Evolutionary conservation across 2,888 invertebrate species (phyloP).

Genomic region (Antitype chi): DNA sequence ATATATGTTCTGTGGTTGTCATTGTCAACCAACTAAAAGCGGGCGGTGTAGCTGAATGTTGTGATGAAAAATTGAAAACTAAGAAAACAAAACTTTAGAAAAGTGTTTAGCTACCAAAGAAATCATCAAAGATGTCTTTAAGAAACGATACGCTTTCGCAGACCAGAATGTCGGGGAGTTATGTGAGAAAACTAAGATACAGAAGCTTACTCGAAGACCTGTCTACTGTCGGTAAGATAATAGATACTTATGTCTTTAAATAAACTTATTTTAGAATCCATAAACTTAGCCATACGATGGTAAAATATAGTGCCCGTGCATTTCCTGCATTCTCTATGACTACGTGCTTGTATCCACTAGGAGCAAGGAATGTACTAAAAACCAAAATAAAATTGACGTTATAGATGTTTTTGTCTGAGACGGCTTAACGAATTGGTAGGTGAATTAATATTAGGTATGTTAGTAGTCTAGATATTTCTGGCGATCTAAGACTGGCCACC

Average conservation of each 20-base stretch:
- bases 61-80: background rate
- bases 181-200: constrained; percentile 79
- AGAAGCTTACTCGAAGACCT: constrained; percentile 77
- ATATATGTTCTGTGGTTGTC: too few species aligned
- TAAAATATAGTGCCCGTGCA: background rate
- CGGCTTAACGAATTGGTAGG: background rate
- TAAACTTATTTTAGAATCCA: background rate
- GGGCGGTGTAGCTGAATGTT: background rate
- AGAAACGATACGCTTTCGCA: constrained; percentile 62
- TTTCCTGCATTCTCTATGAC: background rate
- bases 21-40: background rate
- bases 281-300: background rate
- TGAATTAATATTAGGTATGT: background rate
- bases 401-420: background rate
- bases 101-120: background rate
- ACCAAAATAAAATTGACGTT: background rate
- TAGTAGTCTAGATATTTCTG: background rate
- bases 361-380: too few species aligned
- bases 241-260: too few species aligned
- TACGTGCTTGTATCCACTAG: background rate
- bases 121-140: constrained; percentile 60
- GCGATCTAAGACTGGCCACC: too few species aligned
- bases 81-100: constrained; percentile 16
- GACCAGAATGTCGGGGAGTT: constrained; percentile 71
- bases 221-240: constrained; percentile 73